Conservation (phyloP, 2,888 invertebrate species). For the Tachina fera region DNA sequence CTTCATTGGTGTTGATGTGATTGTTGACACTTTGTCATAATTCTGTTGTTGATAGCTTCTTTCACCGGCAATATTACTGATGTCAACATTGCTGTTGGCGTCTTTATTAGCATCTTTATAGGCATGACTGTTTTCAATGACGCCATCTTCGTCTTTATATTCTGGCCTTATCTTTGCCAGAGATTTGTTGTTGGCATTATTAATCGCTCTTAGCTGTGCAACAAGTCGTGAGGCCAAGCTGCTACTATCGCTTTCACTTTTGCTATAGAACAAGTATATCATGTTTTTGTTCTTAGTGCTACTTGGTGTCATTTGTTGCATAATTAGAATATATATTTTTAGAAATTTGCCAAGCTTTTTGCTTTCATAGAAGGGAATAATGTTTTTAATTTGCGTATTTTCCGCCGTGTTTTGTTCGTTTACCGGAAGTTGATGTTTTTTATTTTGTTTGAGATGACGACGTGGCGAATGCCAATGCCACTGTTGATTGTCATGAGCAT, state of each 20-base stretch:
- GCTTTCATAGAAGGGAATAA: conserved; percentile 37
- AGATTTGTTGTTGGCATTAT: conserved; percentile 40
- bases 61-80: conserved; percentile 71
- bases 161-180: conserved; percentile 15
- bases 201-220: conserved; percentile 36
- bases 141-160: conserved; percentile 35
- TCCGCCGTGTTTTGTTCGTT: neutral
- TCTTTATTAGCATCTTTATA: conserved; percentile 62
- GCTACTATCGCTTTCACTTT: conserved; percentile 51
- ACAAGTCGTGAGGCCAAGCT: conserved; percentile 28
- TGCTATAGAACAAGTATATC: conserved; percentile 65
- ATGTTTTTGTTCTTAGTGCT: conserved; percentile 52
- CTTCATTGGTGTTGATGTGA: conserved; percentile 65
- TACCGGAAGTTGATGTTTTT: conserved; percentile 51
- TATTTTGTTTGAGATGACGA: conserved; percentile 16
- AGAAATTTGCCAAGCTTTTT: conserved; percentile 50
- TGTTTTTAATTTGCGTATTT: conserved; percentile 40
- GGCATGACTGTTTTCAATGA: conserved; percentile 18
- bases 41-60: conserved; percentile 72
- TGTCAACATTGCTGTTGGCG: conserved; percentile 70
- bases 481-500: neutral
- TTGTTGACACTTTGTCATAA: conserved; percentile 80
- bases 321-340: conserved; percentile 61
- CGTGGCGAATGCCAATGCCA: neutral
- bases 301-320: conserved; percentile 74